Percentiles rank a stretch among this genome's conserved stretches.
These are phyloP conservation scores for Acronicta alni DNA, from an alignment of 2,888 invertebrate genomes.

Conservation along the genomic window DNA sequence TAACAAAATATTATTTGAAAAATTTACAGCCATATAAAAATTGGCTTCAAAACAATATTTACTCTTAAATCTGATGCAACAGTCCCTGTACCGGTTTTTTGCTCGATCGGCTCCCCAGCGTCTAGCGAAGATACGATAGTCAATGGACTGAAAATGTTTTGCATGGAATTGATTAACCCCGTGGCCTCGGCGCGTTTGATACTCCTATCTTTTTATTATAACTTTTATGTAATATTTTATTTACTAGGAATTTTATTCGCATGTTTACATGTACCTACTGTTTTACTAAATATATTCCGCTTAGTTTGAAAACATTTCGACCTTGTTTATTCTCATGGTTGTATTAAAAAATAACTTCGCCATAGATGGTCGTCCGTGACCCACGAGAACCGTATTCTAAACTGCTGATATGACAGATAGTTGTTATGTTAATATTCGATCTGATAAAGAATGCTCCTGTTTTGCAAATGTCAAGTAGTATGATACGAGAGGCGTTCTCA, in stretches of 20 bases:
- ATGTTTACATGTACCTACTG: constrained; percentile 8
- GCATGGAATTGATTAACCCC: constrained; percentile 76
- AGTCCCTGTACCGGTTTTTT: constrained; percentile 80
- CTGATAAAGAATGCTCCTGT: constrained; percentile 72
- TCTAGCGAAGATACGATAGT: constrained; percentile 78
- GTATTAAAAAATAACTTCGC: constrained; percentile 20
- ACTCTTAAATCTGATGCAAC: constrained; percentile 76
- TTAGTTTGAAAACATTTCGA: constrained; percentile 6
- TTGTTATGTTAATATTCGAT: constrained; percentile 65
- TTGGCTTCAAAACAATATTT: constrained; percentile 61
- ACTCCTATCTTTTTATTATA: constrained; percentile 51
- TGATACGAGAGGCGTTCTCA: constrained; percentile 78
- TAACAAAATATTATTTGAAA: constrained; percentile 18
- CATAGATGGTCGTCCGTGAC: constrained; percentile 25
- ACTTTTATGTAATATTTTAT: constrained; percentile 33
- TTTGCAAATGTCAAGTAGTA: constrained; percentile 76
- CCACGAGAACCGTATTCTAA: constrained; percentile 28
- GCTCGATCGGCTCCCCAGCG: constrained; percentile 80
- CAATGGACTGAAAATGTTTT: constrained; percentile 78
- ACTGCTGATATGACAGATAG: constrained; percentile 44
- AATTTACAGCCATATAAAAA: constrained; percentile 13
- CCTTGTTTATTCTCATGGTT: constrained; percentile 10
- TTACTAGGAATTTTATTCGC: constrained; percentile 20
- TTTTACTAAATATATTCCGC: neutral
- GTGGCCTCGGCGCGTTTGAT: constrained; percentile 60